A percentile compares a stretch with the other conserved stretches of the same genome.
These are phyloP conservation scores for Emmelina monodactyla DNA, from an alignment of 2,888 invertebrate genomes.

Conservation along the genomic window DNA sequence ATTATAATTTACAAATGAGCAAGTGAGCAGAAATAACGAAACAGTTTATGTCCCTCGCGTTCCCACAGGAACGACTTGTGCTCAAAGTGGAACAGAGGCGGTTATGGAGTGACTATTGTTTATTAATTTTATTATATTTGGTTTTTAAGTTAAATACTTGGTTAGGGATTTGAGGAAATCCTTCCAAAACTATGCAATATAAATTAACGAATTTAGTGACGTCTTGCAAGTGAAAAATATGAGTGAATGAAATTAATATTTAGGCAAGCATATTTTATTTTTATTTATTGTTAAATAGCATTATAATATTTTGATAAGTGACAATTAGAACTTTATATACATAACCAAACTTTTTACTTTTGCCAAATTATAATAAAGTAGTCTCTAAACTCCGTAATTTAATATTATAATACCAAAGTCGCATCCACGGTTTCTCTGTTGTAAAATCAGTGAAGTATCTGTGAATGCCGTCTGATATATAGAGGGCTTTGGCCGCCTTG, in stretches of 20 bases:
- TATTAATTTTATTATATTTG: neutral
- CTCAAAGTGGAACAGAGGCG: slow-evolving; percentile 22
- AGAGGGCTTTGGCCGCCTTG: slow-evolving; percentile 46
- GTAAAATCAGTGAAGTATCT: slow-evolving; percentile 34
- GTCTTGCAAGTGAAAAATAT: neutral
- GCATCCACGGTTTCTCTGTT: slow-evolving; percentile 27
- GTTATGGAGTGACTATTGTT: slow-evolving; percentile 22
- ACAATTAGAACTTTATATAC: neutral
- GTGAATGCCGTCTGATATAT: slow-evolving; percentile 56
- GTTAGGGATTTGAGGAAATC: too few relatives aligned
- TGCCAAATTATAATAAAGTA: neutral
- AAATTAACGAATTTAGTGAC: too few relatives aligned
- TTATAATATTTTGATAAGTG: neutral
- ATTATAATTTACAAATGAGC: slow-evolving; percentile 65
- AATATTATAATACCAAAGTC: slow-evolving; percentile 1
- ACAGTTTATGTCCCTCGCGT: slow-evolving; percentile 61
- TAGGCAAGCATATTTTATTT: neutral
- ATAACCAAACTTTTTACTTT: neutral
- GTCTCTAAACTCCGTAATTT: neutral
- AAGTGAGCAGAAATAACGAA: slow-evolving; percentile 63
- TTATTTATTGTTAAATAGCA: neutral
- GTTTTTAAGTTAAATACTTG: neutral
- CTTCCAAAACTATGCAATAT: too few relatives aligned
- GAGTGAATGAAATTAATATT: neutral
- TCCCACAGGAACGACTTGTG: slow-evolving; percentile 66